Conservation (phyloP, 2,888 invertebrate genomes). For the Drosophila mulleri region DNA sequence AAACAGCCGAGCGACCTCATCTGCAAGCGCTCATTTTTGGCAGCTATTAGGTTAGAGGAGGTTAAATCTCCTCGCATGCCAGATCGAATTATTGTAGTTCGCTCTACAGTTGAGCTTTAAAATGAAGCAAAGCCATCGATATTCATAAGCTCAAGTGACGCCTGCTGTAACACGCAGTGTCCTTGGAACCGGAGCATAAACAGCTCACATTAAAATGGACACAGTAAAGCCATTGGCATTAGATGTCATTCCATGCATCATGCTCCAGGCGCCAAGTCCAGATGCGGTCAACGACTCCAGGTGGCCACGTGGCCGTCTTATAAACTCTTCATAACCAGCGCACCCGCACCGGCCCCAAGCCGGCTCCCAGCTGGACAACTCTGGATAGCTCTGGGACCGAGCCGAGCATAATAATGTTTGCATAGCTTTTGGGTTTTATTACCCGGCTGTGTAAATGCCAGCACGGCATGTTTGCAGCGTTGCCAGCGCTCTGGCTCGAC, state of each 20-base stretch:
- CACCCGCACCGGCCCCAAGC: background rate
- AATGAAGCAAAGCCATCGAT: background rate
- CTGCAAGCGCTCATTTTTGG: background rate
- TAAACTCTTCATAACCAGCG: conserved; percentile 46
- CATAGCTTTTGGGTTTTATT: conserved; percentile 77
- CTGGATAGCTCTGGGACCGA: conserved; percentile 24
- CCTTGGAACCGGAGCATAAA: background rate
- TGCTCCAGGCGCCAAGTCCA: background rate
- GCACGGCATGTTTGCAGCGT: conserved; percentile 55
- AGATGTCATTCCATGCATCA: conserved; percentile 22
- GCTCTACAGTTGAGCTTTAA: background rate
- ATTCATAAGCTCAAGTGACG: background rate
- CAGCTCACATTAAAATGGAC: background rate
- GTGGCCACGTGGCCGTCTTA: conserved; percentile 37
- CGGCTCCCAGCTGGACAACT: conserved; percentile 25
- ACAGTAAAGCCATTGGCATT: conserved; percentile 29
- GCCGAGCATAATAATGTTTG: conserved; percentile 73
- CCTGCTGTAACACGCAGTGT: no score
- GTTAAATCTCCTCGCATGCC: background rate
- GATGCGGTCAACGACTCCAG: conserved; percentile 40
- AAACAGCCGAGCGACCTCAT: conserved; percentile 15
- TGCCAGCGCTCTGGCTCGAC: conserved; percentile 9
- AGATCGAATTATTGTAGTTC: background rate
- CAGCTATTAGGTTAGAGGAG: background rate
- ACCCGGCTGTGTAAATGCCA: conserved; percentile 73